phyloP scores from a whole-genome alignment of 2,797 vertebrate species.

The Parauchenoglanis punctatus region DNA sequence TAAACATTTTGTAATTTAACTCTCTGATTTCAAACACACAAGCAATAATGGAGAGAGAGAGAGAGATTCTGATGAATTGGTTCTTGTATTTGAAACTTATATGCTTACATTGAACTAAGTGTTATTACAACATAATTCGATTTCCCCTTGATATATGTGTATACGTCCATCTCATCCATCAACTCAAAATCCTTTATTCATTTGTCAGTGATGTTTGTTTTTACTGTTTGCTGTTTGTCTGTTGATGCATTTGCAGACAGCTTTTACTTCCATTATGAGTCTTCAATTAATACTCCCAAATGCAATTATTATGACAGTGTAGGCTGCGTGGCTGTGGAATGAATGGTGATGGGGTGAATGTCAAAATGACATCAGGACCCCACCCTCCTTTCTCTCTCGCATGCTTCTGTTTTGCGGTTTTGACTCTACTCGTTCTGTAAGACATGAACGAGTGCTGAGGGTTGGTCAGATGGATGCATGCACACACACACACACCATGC shows the following conservation, averaged over 20 bases:
- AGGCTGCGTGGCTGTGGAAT: conserved; percentile 64
- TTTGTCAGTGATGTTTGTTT: conserved; percentile 76
- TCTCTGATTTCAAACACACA: conserved; percentile 61
- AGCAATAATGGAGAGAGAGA: conserved; percentile 47
- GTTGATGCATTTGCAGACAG: conserved; percentile 76
- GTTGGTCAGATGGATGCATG: conserved; percentile 10
- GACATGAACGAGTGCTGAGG: conserved; percentile 1
- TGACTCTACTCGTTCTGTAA: not conserved
- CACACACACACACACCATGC: conserved; percentile 44
- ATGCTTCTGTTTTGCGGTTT: not conserved
- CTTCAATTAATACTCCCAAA: conserved; percentile 77
- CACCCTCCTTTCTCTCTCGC: conserved; percentile 18
- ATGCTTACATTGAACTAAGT: conserved; percentile 65
- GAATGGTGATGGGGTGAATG: conserved; percentile 67
- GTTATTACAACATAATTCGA: conserved; percentile 73
- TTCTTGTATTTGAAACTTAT: conserved; percentile 63
- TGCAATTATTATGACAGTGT: conserved; percentile 75
- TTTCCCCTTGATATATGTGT: conserved; percentile 50
- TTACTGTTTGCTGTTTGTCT: conserved; percentile 70
- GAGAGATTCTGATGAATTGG: conserved; percentile 61
- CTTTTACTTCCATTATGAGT: conserved; percentile 74
- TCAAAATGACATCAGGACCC: conserved; percentile 62
- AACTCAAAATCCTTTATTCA: conserved; percentile 58
- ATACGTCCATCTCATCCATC: conserved; percentile 33
- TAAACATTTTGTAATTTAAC: not conserved